Evolutionary conservation across 2,888 invertebrate species (phyloP).

Genomic region (Eristalis pertinax): DNA sequence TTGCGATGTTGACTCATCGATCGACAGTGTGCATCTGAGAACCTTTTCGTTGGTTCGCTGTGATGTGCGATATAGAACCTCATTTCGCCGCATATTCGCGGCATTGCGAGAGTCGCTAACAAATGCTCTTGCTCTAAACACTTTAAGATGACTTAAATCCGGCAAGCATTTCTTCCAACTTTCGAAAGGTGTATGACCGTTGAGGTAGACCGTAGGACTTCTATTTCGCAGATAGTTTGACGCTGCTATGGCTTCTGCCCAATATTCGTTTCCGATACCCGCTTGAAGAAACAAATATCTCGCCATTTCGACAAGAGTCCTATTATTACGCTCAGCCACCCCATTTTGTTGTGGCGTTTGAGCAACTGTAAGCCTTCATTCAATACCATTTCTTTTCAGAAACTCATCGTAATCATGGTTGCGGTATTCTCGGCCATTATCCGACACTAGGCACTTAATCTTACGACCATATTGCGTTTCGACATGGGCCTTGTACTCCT

Average conservation of each 20-base stretch:
- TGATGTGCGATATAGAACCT: too few relatives aligned
- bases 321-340: not conserved
- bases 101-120: too few relatives aligned
- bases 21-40: too few relatives aligned
- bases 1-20: too few relatives aligned
- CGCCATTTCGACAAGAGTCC: not conserved
- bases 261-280: not conserved
- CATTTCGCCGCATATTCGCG: too few relatives aligned
- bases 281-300: not conserved
- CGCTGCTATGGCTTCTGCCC: not conserved
- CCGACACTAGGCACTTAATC: slow-evolving; percentile 3
- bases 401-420: too few relatives aligned
- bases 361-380: too few relatives aligned
- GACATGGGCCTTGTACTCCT: slow-evolving; percentile 4
- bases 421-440: too few relatives aligned
- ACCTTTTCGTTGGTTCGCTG: too few relatives aligned
- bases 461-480: slow-evolving; percentile 12
- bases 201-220: slow-evolving; percentile 2
- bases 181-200: not conserved
- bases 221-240: not conserved
- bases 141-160: too few relatives aligned
- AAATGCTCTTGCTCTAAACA: slow-evolving; percentile 2
- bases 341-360: not conserved
- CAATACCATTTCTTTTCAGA: too few relatives aligned
- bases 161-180: not conserved